Conservation (phyloP, 1,140 invertebrate species). For the Philaenus spumarius region DNA sequence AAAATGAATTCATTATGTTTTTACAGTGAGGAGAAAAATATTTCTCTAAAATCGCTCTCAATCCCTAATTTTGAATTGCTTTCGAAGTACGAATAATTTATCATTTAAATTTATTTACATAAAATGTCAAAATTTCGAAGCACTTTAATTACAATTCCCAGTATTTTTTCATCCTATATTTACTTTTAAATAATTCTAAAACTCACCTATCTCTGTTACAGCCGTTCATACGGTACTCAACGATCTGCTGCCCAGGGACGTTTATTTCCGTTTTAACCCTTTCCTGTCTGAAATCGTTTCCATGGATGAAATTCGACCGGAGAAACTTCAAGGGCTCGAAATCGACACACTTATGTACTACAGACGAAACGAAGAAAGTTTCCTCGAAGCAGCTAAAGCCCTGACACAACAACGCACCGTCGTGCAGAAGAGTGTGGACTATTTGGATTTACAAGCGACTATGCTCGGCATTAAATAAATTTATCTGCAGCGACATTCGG, state of each 20-base stretch:
- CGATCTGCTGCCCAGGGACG: constrained; percentile 67
- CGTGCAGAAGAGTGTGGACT: constrained; percentile 43
- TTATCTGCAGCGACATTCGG: no score
- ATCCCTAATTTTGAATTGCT: no score
- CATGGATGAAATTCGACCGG: constrained; percentile 75
- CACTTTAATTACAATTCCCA: no score
- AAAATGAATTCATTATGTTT: no score
- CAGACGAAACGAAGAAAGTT: constrained; percentile 68
- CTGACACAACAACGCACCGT: constrained; percentile 42
- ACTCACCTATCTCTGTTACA: constrained; percentile 44
- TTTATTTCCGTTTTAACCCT: constrained; percentile 88
- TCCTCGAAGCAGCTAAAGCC: constrained; percentile 47
- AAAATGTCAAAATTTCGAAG: no score
- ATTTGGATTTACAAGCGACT: constrained; percentile 39
- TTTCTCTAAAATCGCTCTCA: no score
- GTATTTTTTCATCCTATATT: constrained; percentile 12
- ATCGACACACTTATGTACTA: constrained; percentile 67
- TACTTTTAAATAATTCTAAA: neutral
- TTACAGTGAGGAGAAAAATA: no score
- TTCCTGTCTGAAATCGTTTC: constrained; percentile 73
- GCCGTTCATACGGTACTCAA: constrained; percentile 74
- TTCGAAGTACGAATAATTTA: neutral
- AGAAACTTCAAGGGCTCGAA: constrained; percentile 53
- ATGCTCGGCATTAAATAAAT: constrained; percentile 27
- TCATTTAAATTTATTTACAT: neutral